phyloP scores from a whole-genome alignment of 2,113 vertebrate genomes.

The Rhombomys opimus region DNA sequence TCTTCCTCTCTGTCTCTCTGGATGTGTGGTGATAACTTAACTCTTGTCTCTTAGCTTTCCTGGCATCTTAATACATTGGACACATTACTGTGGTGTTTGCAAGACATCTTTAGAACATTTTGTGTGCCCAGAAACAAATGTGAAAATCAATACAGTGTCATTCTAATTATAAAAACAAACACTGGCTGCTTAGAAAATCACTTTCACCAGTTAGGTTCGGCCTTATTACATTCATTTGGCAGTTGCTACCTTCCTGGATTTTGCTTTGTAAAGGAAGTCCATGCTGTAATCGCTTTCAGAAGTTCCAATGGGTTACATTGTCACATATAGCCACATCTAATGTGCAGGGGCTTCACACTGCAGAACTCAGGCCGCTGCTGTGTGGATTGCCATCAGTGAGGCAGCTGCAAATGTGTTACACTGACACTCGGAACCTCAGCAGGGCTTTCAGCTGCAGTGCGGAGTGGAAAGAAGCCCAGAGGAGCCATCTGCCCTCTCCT shows the following conservation, averaged over 20 bases:
- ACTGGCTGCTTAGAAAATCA: constrained; percentile 68
- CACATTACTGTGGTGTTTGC: constrained; percentile 55
- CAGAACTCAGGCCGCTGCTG: neutral
- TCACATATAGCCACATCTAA: neutral
- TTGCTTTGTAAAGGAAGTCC: constrained; percentile 62
- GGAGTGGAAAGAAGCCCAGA: constrained; percentile 64
- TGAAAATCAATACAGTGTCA: constrained; percentile 82
- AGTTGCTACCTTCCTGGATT: constrained; percentile 56
- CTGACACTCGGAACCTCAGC: constrained; percentile 42
- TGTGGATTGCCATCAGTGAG: neutral
- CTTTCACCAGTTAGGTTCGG: constrained; percentile 63
- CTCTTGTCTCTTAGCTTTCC: neutral
- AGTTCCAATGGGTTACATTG: neutral
- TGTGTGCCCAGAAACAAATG: constrained; percentile 73
- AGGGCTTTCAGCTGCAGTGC: constrained; percentile 58
- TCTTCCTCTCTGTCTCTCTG: neutral
- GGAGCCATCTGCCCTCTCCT: constrained; percentile 74
- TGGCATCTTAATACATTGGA: constrained; percentile 43
- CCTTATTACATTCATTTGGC: constrained; percentile 60
- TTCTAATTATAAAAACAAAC: constrained; percentile 76
- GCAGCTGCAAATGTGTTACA: neutral
- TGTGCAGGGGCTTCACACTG: neutral
- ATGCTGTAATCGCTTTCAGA: neutral
- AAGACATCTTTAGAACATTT: constrained; percentile 73
- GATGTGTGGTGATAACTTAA: neutral